Evolutionary conservation across 2,113 vertebrate species (phyloP).

Genomic region (Pelusios castaneus): DNA sequence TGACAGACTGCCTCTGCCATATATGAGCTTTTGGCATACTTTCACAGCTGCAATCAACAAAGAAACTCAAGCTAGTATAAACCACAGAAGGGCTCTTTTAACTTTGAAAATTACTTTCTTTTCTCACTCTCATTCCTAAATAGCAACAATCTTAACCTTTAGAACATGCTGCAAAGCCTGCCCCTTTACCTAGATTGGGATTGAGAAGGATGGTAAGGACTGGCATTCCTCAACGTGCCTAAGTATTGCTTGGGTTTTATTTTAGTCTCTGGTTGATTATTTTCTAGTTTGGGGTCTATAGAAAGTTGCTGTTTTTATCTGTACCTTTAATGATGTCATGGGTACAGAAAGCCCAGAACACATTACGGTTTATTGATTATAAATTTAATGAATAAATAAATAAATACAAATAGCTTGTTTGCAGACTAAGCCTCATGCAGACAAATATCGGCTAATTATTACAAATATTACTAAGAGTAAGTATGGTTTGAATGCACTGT

Average conservation of each 20-base stretch:
- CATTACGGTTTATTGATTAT: not conserved
- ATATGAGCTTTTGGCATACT: not conserved
- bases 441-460: too few species aligned
- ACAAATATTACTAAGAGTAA: not conserved
- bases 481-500: not conserved
- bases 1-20: not conserved
- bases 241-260: not conserved
- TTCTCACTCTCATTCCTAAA: not conserved
- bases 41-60: not conserved
- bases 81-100: not conserved
- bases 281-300: not conserved
- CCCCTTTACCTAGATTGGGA: not conserved
- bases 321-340: not conserved
- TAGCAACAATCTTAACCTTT: not conserved
- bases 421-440: not conserved
- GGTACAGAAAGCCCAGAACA: not conserved
- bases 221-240: not conserved
- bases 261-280: not conserved
- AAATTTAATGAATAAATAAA: not conserved
- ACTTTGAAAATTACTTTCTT: not conserved
- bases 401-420: not conserved
- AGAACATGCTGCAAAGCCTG: not conserved
- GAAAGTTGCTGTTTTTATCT: not conserved
- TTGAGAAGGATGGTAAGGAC: not conserved
- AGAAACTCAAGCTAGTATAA: not conserved